Conservation (phyloP, 1,140 invertebrate species). For the Neodiprion fabricii region DNA sequence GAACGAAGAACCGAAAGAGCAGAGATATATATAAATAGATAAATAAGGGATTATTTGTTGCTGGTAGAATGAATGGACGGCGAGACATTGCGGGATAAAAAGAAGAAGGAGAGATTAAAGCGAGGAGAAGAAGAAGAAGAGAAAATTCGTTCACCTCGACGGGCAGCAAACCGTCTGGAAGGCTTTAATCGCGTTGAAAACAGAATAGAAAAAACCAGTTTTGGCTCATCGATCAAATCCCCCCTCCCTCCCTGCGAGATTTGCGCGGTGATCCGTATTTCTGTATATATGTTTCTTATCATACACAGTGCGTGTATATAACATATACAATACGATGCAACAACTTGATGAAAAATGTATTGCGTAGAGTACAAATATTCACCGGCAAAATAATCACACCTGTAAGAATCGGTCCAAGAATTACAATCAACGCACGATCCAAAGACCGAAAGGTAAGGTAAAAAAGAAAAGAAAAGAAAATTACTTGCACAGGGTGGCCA, state of each 20-base stretch:
- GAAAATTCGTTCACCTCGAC: conserved; percentile 39
- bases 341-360: neutral
- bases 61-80: neutral
- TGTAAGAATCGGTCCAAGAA: neutral
- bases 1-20: too few relatives aligned
- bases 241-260: neutral
- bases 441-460: too few relatives aligned
- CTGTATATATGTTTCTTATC: neutral
- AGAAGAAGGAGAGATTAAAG: neutral
- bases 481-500: too few relatives aligned
- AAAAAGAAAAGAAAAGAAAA: too few relatives aligned
- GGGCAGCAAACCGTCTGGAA: conserved; percentile 4
- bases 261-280: neutral
- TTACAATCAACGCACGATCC: too few relatives aligned
- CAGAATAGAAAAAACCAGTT: neutral
- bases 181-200: conserved; percentile 1
- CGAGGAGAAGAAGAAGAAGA: conserved; percentile 14
- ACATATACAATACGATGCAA: neutral
- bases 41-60: neutral
- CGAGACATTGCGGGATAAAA: conserved; percentile 12
- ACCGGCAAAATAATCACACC: neutral
- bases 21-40: too few relatives aligned
- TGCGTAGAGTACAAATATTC: neutral
- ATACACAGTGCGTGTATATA: neutral
- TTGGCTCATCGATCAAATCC: neutral